Evolutionary conservation across 1,140 invertebrate genomes (phyloP).

Genomic region (Drosophila bocki): DNA sequence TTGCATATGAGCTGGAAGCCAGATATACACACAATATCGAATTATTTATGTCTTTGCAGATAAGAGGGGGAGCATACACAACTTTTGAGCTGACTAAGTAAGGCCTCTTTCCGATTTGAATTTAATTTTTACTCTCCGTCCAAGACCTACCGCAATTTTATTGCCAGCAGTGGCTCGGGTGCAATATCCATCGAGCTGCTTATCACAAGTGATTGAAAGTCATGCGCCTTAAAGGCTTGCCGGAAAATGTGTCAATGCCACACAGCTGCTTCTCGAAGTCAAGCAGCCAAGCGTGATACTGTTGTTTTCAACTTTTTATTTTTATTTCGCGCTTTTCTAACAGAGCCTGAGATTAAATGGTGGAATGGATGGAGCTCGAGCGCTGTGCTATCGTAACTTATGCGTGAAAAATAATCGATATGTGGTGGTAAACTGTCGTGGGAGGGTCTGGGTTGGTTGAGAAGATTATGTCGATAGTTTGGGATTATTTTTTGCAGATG

Average conservation of each 20-base stretch:
- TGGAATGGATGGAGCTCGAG: background rate
- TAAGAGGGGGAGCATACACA: background rate
- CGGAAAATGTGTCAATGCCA: conserved; percentile 18
- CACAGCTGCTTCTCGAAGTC: conserved; percentile 14
- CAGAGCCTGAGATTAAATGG: conserved; percentile 16
- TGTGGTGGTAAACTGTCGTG: background rate
- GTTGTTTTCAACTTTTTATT: conserved; percentile 31
- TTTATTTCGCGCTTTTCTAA: conserved; percentile 12
- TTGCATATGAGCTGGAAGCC: conserved; percentile 57
- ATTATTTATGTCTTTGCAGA: conserved; percentile 33
- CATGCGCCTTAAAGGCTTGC: conserved; percentile 29
- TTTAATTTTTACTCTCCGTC: background rate
- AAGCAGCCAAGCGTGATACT: conserved; percentile 27
- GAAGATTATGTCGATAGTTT: background rate
- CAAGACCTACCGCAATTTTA: conserved; percentile 25
- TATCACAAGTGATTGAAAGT: conserved; percentile 28
- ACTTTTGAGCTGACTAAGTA: conserved; percentile 9
- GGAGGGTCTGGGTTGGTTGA: too few species aligned
- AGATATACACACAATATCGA: conserved; percentile 31
- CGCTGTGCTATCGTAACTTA: conserved; percentile 5
- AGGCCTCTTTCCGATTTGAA: conserved; percentile 17
- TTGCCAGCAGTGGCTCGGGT: background rate
- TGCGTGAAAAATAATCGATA: conserved; percentile 34
- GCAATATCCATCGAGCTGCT: conserved; percentile 8
- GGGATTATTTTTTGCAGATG: background rate